phyloP scores from a whole-genome alignment of 2,888 invertebrate species.

The Nomada fucata region DNA sequence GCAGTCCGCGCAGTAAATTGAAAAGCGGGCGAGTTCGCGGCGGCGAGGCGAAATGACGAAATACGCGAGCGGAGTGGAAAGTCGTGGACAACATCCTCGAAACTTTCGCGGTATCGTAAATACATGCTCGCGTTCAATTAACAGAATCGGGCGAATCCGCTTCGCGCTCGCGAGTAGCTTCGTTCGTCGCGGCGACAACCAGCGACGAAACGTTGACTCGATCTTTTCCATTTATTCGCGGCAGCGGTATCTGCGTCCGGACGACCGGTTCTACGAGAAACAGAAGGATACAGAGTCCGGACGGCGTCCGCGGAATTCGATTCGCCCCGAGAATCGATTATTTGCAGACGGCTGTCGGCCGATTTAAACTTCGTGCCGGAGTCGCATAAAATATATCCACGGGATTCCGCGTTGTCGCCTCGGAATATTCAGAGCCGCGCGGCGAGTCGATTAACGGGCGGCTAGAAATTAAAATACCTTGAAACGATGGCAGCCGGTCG shows the following conservation, averaged over 20 bases:
- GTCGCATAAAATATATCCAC: background rate
- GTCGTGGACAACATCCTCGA: background rate
- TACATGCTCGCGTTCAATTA: background rate
- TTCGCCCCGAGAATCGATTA: background rate
- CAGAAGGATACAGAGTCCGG: background rate
- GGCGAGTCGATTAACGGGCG: constrained; percentile 37
- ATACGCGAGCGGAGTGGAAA: background rate
- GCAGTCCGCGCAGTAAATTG: no score
- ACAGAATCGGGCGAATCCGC: constrained; percentile 5
- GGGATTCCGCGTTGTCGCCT: background rate
- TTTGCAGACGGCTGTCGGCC: background rate
- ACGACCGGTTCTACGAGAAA: background rate
- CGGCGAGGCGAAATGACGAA: no score
- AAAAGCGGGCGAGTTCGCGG: background rate
- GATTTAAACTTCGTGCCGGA: no score
- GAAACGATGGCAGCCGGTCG: constrained; percentile 23
- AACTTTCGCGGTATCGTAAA: background rate
- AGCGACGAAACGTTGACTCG: constrained; percentile 11
- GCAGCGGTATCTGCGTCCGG: background rate
- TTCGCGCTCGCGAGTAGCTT: no score
- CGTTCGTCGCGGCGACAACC: constrained; percentile 4
- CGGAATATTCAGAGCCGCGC: constrained; percentile 7
- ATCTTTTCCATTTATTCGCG: no score
- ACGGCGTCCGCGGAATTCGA: no score
- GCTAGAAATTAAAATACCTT: constrained; percentile 34